A percentile compares a stretch with the other conserved stretches of the same genome.
Conservation (phyloP, 2,888 invertebrate species). For the Apamea anceps region DNA sequence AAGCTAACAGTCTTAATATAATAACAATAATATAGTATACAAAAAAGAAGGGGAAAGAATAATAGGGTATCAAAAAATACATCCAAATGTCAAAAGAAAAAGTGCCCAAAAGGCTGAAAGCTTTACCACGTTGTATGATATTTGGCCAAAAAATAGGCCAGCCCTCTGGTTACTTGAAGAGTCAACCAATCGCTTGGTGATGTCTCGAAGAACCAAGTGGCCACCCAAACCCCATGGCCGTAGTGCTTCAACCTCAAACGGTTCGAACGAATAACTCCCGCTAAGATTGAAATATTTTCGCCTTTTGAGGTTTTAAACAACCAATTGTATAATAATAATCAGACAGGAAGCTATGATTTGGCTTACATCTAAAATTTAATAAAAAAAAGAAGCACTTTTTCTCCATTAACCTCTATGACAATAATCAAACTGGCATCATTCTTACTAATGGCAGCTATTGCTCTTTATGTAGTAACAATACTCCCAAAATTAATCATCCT, state of each 20-base stretch:
- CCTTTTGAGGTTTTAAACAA: not conserved
- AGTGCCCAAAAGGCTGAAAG: not conserved
- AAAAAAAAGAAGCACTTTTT: not conserved
- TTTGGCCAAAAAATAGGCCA: not conserved
- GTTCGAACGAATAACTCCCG: not conserved
- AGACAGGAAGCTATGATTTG: not conserved
- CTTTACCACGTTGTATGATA: not conserved
- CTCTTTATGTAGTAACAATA: not conserved
- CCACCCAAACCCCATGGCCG: not conserved
- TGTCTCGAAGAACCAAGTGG: not conserved
- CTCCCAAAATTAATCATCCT: not conserved
- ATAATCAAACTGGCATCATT: not conserved
- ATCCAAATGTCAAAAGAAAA: not conserved
- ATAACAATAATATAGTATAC: not conserved
- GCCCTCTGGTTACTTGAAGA: not conserved
- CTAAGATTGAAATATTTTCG: not conserved
- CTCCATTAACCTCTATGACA: too few species aligned
- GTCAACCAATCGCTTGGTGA: not conserved
- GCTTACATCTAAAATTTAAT: not conserved
- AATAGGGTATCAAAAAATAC: not conserved
- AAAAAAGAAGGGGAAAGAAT: not conserved
- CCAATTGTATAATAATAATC: not conserved
- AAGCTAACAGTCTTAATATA: not conserved
- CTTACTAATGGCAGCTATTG: not conserved
- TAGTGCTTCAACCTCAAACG: not conserved